Evolutionary conservation across 2,797 vertebrate genomes (phyloP), one percentile per base, ranked within the genome.

Genomic region (Myioborus melanocephalus): DNA sequence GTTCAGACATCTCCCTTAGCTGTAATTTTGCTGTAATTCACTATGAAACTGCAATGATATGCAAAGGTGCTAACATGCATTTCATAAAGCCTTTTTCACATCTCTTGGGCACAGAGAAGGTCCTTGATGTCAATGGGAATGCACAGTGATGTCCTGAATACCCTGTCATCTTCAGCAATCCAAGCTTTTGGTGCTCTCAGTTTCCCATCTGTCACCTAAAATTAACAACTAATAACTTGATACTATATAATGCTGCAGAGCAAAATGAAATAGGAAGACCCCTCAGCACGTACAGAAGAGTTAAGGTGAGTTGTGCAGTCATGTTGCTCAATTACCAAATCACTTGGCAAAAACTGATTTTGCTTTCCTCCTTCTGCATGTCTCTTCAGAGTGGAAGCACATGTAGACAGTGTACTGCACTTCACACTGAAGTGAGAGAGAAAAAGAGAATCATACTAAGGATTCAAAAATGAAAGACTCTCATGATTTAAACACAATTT

Each of bases 361-460:
- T 65, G 18, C 50, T 70, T 44, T 34, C 27, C 12, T 65, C 15
- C 24, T 59, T 61, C 76, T 53, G 47, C 14, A 2, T 7, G 2
- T 0, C 3, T 53, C 6, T 11, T 46, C 11, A 12, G 16, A 53
- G 20, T 11, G 7, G 53, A 61, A 81, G 34, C 7, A 30, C 14
- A 52, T 12, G 21, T 13, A 56, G 22, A n/a, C 0, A 0, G 23
- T 23, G 37, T 14, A 28, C 7, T 34, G 60, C 37, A 43, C 57
- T 66, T 89, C 37, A 49, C 24, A 53, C 7, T 35, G 22, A 90
- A 83, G 19, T 37, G 34, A 77, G 43, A 87, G 28, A 64, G 23
- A 57, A 80, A 60, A 52, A 52, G 49, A 84, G 43, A 53, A n/a
- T 50, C 30, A 39, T 37, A 60, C 1, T 17, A 41, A 75, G 12